Conservation (phyloP, 2,113 vertebrate genomes). For the Brienomyrus brachyistius region DNA sequence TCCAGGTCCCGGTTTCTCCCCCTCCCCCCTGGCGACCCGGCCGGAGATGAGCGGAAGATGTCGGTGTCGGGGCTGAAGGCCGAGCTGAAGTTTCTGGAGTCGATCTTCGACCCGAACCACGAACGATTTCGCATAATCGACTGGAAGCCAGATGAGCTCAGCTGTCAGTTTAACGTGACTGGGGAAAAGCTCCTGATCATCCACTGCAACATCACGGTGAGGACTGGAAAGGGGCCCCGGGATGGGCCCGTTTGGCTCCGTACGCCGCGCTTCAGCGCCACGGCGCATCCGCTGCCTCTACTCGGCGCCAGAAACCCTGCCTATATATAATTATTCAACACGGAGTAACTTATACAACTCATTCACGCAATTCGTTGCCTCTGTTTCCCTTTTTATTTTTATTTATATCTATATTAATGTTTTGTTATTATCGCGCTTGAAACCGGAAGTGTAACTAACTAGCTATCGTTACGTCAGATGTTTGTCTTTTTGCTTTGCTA, state of each 20-base stretch:
- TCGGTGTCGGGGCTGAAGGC: conserved; percentile 95
- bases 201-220: conserved; percentile 94
- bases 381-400: neutral
- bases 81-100: conserved; percentile 94
- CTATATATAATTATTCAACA: neutral
- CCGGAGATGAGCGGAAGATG: conserved; percentile 87
- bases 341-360: neutral
- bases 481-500: conserved; percentile 7
- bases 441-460: conserved; percentile 36
- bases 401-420: neutral
- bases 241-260: neutral
- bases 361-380: neutral
- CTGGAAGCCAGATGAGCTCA: conserved; percentile 91
- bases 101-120: conserved; percentile 92
- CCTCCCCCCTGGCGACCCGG: conserved; percentile 56
- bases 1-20: conserved; percentile 48
- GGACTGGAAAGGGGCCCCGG: conserved; percentile 22
- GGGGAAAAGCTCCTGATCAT: conserved; percentile 79
- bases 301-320: neutral
- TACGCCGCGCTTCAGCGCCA: conserved; percentile 1
- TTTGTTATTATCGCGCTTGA: neutral
- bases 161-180: conserved; percentile 82
- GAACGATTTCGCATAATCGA: conserved; percentile 91
- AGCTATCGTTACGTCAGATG: conserved; percentile 16
- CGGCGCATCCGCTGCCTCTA: neutral